A percentile compares a stretch with the other conserved stretches of the same genome.
phyloP scores from a whole-genome alignment of 2,113 vertebrate species.

The Campylomormyrus tamandua region DNA sequence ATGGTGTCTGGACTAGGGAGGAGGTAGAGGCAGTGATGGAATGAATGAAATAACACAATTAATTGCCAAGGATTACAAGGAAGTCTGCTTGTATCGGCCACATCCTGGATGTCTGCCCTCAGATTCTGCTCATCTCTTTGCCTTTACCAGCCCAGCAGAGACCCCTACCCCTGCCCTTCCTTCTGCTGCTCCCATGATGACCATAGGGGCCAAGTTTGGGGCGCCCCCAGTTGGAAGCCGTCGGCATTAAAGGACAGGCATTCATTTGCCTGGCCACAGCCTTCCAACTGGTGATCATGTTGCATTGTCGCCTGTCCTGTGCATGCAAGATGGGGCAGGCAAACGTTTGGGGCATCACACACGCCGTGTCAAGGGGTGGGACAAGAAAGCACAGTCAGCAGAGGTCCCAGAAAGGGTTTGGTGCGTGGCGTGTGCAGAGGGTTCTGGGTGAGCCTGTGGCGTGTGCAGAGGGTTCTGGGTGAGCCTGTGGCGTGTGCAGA shows the following conservation, averaged over 20 bases:
- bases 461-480: slow-evolving; percentile 20
- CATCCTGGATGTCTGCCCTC: neutral
- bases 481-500: slow-evolving; percentile 33
- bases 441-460: slow-evolving; percentile 25
- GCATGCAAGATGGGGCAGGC: neutral
- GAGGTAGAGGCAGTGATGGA: neutral
- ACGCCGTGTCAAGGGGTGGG: neutral
- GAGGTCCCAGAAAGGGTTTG: slow-evolving; percentile 9
- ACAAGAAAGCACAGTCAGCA: neutral
- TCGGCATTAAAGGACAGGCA: neutral
- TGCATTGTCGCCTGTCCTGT: neutral
- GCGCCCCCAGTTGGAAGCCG: neutral
- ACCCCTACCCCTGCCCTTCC: neutral
- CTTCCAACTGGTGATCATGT: neutral
- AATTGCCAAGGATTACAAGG: neutral
- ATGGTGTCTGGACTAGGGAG: neutral
- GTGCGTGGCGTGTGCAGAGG: neutral
- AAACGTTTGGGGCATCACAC: neutral
- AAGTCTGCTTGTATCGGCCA: neutral
- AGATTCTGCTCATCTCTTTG: neutral
- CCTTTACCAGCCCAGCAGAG: neutral
- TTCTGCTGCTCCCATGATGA: neutral
- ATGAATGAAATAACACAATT: neutral
- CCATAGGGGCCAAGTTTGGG: neutral
- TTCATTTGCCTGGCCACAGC: neutral